Percentiles rank a stretch among this genome's conserved stretches.
These are phyloP conservation scores for Tadarida brasiliensis DNA, from an alignment of 2,797 vertebrate genomes.

Conservation along the genomic window DNA sequence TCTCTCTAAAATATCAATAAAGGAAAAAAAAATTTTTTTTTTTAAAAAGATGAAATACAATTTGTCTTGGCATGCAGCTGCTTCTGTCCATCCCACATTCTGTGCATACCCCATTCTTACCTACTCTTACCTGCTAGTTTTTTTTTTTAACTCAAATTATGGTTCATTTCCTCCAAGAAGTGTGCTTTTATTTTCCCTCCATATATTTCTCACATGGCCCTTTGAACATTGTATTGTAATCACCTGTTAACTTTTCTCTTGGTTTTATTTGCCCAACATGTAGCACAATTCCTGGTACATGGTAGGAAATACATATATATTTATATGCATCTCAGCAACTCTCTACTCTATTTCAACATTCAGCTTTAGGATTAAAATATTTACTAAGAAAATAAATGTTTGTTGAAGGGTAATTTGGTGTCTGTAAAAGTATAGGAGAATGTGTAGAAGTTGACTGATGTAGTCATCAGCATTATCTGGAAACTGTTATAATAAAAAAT, in stretches of 20 bases:
- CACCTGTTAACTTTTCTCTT: not conserved
- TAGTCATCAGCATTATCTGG: not conserved
- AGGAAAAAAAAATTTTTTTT: too few species aligned
- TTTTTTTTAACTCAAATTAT: not conserved
- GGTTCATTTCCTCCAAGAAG: not conserved
- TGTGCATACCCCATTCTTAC: not conserved
- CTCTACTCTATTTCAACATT: not conserved
- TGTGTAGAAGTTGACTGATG: not conserved
- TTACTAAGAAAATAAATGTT: not conserved
- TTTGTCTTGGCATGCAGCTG: not conserved
- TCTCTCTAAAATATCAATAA: too few species aligned
- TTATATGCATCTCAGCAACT: not conserved
- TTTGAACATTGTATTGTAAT: not conserved
- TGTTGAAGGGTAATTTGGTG: not conserved
- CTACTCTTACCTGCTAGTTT: not conserved
- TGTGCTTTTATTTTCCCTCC: not conserved
- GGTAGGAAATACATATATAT: not conserved
- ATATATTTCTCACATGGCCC: not conserved
- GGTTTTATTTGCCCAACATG: not conserved
- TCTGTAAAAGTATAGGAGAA: slow-evolving; percentile 1
- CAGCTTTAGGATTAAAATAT: not conserved
- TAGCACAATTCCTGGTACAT: not conserved
- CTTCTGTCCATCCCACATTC: not conserved
- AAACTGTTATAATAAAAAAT: not conserved
- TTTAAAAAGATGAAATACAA: too few species aligned